phyloP scores from a whole-genome alignment of 2,113 vertebrate genomes.

The Macquaria australasica region DNA sequence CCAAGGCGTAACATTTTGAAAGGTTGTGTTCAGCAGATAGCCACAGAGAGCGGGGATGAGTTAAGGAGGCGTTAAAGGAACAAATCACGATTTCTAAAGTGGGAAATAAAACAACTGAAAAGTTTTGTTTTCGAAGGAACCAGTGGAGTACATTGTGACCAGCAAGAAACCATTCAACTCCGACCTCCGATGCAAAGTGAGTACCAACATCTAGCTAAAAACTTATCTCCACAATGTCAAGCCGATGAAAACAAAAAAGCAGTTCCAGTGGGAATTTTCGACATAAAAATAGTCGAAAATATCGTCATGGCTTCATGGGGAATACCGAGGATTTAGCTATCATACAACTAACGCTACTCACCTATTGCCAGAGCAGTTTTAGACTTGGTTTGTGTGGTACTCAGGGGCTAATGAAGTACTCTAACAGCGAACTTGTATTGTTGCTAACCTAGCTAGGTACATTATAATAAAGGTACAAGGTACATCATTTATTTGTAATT shows the following conservation, averaged over 20 bases:
- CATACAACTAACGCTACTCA: too few relatives aligned
- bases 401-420: neutral
- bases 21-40: slow-evolving; percentile 45
- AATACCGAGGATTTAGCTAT: neutral
- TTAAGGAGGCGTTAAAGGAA: neutral
- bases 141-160: slow-evolving; percentile 27
- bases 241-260: neutral
- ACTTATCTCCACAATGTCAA: neutral
- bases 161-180: slow-evolving; percentile 29
- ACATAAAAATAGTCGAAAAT: neutral
- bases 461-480: neutral
- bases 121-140: slow-evolving; percentile 21
- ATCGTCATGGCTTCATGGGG: neutral
- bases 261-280: neutral
- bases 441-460: neutral
- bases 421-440: slow-evolving; percentile 13
- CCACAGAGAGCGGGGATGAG: slow-evolving; percentile 36
- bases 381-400: neutral
- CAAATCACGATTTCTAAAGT: neutral
- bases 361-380: neutral
- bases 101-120: slow-evolving; percentile 7
- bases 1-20: slow-evolving; percentile 70
- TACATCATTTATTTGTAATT: too few relatives aligned
- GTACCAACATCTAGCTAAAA: slow-evolving; percentile 32
- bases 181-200: slow-evolving; percentile 66